These are phyloP conservation scores for Sminthopsis crassicaudata DNA, from an alignment of 2,113 vertebrate genomes.

Conservation along the genomic window DNA sequence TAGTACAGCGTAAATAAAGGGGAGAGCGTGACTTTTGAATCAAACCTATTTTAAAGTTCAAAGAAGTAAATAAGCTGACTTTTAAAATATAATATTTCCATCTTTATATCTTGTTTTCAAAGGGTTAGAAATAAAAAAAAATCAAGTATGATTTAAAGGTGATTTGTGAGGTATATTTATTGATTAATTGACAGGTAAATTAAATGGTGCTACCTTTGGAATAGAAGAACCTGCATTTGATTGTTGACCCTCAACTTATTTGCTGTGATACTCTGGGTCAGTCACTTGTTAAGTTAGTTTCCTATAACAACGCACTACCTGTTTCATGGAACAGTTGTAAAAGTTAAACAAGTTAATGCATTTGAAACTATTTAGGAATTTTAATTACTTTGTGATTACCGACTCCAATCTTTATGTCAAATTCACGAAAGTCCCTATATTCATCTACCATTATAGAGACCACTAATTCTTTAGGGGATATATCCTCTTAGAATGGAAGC, in stretches of 20 bases:
- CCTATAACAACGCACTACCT: background rate
- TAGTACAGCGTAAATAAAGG: background rate
- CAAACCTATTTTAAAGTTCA: background rate
- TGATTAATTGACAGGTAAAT: no score
- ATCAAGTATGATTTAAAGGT: background rate
- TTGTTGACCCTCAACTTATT: background rate
- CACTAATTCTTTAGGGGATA: background rate
- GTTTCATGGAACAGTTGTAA: background rate
- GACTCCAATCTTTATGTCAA: background rate
- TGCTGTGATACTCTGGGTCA: background rate
- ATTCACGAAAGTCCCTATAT: background rate
- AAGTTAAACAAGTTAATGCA: background rate
- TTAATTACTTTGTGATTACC: background rate
- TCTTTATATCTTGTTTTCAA: background rate
- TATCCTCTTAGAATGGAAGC: background rate
- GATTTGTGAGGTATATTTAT: background rate
- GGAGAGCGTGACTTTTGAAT: background rate
- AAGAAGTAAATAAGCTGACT: background rate
- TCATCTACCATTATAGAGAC: background rate
- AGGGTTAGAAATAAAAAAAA: fast-evolving
- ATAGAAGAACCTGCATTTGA: background rate
- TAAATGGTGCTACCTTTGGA: background rate
- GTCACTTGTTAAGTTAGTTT: background rate
- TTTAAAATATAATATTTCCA: background rate
- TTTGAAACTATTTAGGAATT: background rate